Conservation (phyloP, 2,888 invertebrate genomes). For the Cylindroiulus punctatus region DNA sequence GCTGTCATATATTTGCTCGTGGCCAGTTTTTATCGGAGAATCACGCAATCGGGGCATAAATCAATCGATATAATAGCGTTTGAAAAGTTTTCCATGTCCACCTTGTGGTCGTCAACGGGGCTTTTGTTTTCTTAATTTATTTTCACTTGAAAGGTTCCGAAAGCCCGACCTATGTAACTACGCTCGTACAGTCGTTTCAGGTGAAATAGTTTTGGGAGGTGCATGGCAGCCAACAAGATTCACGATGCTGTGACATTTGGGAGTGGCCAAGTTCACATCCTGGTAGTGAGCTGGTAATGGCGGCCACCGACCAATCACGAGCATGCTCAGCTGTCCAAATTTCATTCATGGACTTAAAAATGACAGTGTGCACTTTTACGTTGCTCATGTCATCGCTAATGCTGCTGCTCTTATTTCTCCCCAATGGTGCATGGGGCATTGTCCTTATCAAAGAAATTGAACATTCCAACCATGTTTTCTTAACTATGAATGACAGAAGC, state of each 20-base stretch:
- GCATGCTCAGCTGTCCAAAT: neutral
- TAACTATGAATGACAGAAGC: too few species aligned
- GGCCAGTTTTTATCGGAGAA: conserved; percentile 32
- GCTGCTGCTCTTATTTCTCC: too few species aligned
- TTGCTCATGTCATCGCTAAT: too few species aligned
- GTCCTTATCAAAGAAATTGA: too few species aligned
- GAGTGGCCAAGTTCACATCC: neutral
- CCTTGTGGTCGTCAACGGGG: conserved; percentile 25
- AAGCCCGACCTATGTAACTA: neutral
- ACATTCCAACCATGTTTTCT: too few species aligned
- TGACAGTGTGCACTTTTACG: neutral
- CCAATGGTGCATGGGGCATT: too few species aligned
- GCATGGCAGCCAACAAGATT: neutral
- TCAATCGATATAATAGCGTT: neutral
- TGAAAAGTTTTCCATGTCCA: neutral
- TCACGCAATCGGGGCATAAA: conserved; percentile 9
- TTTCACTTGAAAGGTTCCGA: conserved; percentile 4
- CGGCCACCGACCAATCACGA: neutral
- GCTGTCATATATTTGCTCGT: neutral
- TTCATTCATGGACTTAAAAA: neutral
- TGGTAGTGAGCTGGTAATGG: neutral
- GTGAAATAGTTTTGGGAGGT: neutral
- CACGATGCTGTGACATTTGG: conserved; percentile 13
- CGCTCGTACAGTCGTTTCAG: neutral
- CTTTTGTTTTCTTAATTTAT: neutral